A percentile compares a stretch with the other conserved stretches of the same genome.
phyloP scores from a whole-genome alignment of 1,140 invertebrate genomes.

The Magallana ariakensis region DNA sequence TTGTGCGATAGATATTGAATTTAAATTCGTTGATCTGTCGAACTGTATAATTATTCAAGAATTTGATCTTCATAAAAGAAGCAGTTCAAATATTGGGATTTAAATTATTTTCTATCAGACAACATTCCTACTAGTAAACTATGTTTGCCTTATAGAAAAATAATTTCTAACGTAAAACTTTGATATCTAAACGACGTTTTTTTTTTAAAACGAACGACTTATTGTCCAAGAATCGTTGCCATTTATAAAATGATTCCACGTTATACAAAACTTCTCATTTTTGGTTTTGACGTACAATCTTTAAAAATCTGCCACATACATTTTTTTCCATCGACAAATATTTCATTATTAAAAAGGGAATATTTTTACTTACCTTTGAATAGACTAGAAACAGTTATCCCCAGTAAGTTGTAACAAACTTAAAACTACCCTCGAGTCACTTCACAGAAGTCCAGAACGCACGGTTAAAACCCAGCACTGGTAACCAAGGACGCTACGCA shows the following conservation, averaged over 20 bases:
- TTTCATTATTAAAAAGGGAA: background rate
- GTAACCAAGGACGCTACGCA: constrained; percentile 41
- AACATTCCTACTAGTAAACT: background rate
- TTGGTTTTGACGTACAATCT: too few relatives aligned
- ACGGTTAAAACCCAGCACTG: constrained; percentile 2
- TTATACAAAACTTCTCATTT: too few relatives aligned
- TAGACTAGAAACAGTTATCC: background rate
- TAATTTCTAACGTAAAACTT: too few relatives aligned
- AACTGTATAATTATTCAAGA: background rate
- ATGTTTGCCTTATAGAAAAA: background rate
- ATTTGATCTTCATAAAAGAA: background rate
- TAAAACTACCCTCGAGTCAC: background rate
- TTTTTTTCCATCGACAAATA: too few relatives aligned
- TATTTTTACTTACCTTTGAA: constrained; percentile 18
- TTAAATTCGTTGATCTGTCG: background rate
- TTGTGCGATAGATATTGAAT: background rate
- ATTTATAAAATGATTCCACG: too few relatives aligned
- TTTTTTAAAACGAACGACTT: too few relatives aligned
- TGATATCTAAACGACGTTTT: too few relatives aligned
- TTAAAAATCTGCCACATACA: too few relatives aligned
- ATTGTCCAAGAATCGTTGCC: too few relatives aligned
- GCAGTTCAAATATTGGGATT: background rate
- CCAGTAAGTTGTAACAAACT: background rate
- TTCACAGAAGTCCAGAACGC: constrained; percentile 20
- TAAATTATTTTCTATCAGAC: constrained; percentile 18